Percentiles rank a stretch among this genome's conserved stretches.
phyloP scores from a whole-genome alignment of 2,888 invertebrate species.

The Argyresthia albistria region DNA sequence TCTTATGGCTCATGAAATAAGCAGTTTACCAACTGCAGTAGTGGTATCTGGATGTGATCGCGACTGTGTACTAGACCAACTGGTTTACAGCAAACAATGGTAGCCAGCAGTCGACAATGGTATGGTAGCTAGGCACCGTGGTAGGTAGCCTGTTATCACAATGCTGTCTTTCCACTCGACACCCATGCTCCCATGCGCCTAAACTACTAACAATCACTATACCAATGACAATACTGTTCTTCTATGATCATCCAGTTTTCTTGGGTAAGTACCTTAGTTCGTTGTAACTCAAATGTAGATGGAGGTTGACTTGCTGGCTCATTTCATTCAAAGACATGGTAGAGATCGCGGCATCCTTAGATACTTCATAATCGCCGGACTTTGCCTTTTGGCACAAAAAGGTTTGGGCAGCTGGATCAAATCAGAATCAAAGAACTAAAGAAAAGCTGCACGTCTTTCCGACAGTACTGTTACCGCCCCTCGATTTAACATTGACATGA shows the following conservation, averaged over 20 bases:
- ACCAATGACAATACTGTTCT: conserved; percentile 1
- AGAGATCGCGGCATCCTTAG: no score
- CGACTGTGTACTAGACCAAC: conserved; percentile 21
- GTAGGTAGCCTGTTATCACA: conserved; percentile 40
- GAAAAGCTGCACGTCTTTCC: not conserved
- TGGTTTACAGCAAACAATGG: conserved; percentile 33
- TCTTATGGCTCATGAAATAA: no score
- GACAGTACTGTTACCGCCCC: conserved; percentile 1
- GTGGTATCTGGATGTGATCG: no score
- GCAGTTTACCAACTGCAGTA: no score
- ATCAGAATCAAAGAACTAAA: not conserved
- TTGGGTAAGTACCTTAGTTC: not conserved
- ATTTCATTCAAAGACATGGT: no score
- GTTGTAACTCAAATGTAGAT: not conserved
- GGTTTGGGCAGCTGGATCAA: not conserved
- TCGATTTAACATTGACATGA: not conserved
- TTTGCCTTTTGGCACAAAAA: no score
- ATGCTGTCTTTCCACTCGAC: conserved; percentile 24
- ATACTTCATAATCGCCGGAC: no score
- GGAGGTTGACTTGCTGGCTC: no score
- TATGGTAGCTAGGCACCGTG: conserved; percentile 23
- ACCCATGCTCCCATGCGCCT: conserved; percentile 5
- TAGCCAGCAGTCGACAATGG: conserved; percentile 18
- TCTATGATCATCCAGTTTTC: conserved; percentile 6
- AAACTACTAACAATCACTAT: no score